Percentiles rank a stretch among this genome's conserved stretches.
Evolutionary conservation across 1,140 invertebrate genomes (phyloP).

Genomic region (Phocides pigmalion): DNA sequence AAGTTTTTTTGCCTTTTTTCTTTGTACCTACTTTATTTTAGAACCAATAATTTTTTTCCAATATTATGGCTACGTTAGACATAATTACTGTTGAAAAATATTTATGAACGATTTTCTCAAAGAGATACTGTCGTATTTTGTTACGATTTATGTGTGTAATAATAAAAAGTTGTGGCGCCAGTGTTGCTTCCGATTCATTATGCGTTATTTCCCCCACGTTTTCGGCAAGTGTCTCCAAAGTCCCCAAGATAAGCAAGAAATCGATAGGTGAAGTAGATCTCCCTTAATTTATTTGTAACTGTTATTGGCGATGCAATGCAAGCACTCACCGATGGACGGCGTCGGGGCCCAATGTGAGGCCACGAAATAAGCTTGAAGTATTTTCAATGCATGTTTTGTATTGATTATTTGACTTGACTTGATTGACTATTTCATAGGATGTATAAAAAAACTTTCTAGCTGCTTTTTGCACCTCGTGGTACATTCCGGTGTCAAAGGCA

Average conservation of each 20-base stretch:
- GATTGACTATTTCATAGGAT: too few species aligned
- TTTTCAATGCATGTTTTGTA: too few species aligned
- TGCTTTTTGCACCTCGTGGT: too few species aligned
- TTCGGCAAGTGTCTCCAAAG: slow-evolving; percentile 10
- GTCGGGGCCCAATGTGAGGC: not conserved
- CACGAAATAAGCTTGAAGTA: not conserved
- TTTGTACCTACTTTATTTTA: too few species aligned
- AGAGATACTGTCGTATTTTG: not conserved
- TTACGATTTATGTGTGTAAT: not conserved
- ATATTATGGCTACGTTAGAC: too few species aligned
- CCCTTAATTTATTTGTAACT: slow-evolving; percentile 21
- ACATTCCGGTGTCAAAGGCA: too few species aligned
- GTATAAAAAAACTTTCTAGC: too few species aligned
- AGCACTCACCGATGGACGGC: slow-evolving; percentile 2
- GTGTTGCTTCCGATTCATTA: slow-evolving; percentile 1
- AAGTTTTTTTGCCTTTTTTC: too few species aligned
- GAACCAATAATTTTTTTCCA: too few species aligned
- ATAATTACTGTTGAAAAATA: too few species aligned
- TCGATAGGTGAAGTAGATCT: slow-evolving; percentile 23
- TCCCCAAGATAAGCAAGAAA: slow-evolving; percentile 13
- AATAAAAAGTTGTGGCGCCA: slow-evolving; percentile 13
- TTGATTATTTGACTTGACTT: too few species aligned
- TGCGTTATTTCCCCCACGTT: slow-evolving; percentile 11
- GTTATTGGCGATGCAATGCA: slow-evolving; percentile 22
- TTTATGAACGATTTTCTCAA: not conserved